A percentile compares a stretch with the other conserved stretches of the same genome.
These are phyloP conservation scores for Sialis lutaria DNA, from an alignment of 2,888 invertebrate genomes.

Conservation along the genomic window DNA sequence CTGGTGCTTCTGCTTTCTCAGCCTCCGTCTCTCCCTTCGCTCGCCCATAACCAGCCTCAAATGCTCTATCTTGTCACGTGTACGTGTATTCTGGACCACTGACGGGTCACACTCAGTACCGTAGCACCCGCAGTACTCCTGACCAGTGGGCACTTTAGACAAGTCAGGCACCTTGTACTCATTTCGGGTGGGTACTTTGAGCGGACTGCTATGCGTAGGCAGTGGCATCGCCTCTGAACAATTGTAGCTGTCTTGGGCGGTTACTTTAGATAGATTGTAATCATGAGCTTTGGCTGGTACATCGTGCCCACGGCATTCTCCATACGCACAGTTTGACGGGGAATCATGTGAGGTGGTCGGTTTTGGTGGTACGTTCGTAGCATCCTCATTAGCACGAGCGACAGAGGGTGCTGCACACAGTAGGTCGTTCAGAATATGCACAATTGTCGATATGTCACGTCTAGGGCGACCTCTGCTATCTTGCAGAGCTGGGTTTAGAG, in stretches of 20 bases:
- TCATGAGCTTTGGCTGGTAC: constrained; percentile 11
- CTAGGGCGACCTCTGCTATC: constrained; percentile 83
- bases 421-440: constrained; percentile 88
- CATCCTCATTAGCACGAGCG: constrained; percentile 13
- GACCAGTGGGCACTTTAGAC: constrained; percentile 5
- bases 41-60: constrained; percentile 82
- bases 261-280: constrained; percentile 8
- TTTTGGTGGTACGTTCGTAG: constrained; percentile 21
- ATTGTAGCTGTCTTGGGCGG: no score
- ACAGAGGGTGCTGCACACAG: constrained; percentile 67
- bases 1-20: constrained; percentile 47
- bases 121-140: not conserved
- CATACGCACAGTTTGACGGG: constrained; percentile 24
- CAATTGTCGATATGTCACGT: constrained; percentile 86
- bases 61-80: constrained; percentile 66
- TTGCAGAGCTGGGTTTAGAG: constrained; percentile 81
- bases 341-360: constrained; percentile 22
- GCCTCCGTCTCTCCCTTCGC: constrained; percentile 66
- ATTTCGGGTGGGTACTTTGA: no score
- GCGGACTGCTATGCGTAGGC: not conserved
- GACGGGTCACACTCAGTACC: constrained; percentile 6
- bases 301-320: constrained; percentile 26
- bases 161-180: not conserved
- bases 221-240: constrained; percentile 9
- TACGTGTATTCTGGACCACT: constrained; percentile 25